A percentile compares a stretch with the other conserved stretches of the same genome.
Conservation (phyloP, 2,888 invertebrate genomes). For the Oscheius sp. region DNA sequence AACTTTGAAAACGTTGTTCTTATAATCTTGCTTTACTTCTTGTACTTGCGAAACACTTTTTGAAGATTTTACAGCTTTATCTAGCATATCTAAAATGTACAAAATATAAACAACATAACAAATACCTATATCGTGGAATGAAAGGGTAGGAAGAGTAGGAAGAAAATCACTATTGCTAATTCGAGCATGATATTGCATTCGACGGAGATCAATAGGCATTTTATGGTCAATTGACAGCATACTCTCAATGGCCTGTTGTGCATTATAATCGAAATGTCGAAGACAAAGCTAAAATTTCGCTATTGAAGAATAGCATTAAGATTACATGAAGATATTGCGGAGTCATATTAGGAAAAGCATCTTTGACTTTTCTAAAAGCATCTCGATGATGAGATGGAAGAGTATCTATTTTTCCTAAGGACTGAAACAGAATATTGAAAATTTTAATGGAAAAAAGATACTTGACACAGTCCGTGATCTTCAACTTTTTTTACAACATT, state of each 20-base stretch:
- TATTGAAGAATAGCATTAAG: background rate
- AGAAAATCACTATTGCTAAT: background rate
- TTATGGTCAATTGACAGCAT: slow-evolving; percentile 36
- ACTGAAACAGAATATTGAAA: slow-evolving; percentile 1
- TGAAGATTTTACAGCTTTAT: background rate
- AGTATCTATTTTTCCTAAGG: slow-evolving; percentile 15
- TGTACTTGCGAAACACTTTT: background rate
- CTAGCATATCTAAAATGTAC: background rate
- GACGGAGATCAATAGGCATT: slow-evolving; percentile 49
- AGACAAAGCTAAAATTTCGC: slow-evolving; percentile 48
- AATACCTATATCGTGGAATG: slow-evolving; percentile 31
- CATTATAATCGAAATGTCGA: slow-evolving; percentile 53
- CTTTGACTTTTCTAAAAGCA: slow-evolving; percentile 11
- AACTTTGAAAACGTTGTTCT: slow-evolving; percentile 16
- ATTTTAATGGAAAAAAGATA: background rate
- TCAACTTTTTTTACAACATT: slow-evolving; percentile 1
- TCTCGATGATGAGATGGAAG: background rate
- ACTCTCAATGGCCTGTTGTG: slow-evolving; percentile 38
- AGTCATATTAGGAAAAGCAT: slow-evolving; percentile 26
- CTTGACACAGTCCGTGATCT: slow-evolving; percentile 20
- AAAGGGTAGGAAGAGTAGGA: slow-evolving; percentile 32
- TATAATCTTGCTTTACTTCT: background rate
- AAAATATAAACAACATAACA: too few species aligned
- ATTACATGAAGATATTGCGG: slow-evolving; percentile 29
- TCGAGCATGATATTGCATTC: slow-evolving; percentile 21